These are phyloP conservation scores for Hexactinellida sp. DNA, from an alignment of 37 sponge, comb jelly and placozoan species.

Conservation along the genomic window DNA sequence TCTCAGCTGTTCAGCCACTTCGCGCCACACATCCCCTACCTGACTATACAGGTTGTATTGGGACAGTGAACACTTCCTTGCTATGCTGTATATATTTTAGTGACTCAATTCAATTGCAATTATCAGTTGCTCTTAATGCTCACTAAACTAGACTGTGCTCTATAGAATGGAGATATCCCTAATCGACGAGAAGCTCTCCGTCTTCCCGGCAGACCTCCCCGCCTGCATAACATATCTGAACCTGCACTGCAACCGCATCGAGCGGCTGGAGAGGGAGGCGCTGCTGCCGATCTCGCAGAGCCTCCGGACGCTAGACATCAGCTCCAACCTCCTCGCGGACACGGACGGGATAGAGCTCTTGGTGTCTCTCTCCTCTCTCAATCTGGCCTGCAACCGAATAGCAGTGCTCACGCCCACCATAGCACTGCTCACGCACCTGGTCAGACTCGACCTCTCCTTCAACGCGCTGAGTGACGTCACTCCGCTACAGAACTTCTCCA, in stretches of 20 bases:
- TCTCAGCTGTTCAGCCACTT: constrained; percentile 14
- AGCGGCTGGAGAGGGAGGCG: not conserved
- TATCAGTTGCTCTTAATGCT: too few species aligned
- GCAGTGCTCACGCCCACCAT: not conserved
- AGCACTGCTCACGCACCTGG: not conserved
- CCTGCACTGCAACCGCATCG: not conserved
- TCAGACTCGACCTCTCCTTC: not conserved
- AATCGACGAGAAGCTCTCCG: not conserved
- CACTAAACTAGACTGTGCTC: too few species aligned
- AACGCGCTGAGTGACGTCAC: not conserved
- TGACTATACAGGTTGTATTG: not conserved
- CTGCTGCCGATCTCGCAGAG: not conserved
- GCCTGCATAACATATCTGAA: not conserved
- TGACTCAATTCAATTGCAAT: too few species aligned
- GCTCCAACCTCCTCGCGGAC: not conserved
- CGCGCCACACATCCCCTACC: not conserved
- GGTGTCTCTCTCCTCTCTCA: not conserved
- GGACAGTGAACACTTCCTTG: not conserved
- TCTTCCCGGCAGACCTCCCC: not conserved
- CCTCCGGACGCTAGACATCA: not conserved
- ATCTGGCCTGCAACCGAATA: not conserved
- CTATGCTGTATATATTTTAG: not conserved
- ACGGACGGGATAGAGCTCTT: not conserved
- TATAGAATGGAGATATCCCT: not conserved
- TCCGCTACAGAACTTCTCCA: not conserved